phyloP scores from a whole-genome alignment of 2,888 invertebrate species.

The Metacarcinus magister region DNA sequence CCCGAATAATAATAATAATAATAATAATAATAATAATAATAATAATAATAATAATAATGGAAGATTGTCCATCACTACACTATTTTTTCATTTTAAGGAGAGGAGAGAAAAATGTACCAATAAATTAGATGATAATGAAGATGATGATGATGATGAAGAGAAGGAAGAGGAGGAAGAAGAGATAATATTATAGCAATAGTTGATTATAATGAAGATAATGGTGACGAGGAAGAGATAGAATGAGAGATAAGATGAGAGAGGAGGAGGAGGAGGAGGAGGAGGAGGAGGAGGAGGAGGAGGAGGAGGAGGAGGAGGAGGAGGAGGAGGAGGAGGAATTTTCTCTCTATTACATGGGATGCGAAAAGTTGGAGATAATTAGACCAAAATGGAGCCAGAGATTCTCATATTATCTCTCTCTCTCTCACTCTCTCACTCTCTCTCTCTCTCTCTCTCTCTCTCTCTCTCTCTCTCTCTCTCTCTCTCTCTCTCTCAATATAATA shows the following conservation, averaged over 20 bases:
- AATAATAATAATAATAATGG: no score
- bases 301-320: not conserved
- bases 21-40: no score
- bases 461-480: constrained; percentile 26
- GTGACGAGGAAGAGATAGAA: not conserved
- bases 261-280: no score
- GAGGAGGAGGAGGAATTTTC: not conserved
- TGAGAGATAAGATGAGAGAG: not conserved
- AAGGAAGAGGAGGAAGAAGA: no score
- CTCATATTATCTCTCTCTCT: not conserved
- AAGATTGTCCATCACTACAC: no score
- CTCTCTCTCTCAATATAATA: not conserved
- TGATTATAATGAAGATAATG: not conserved
- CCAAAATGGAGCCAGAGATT: not conserved
- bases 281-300: not conserved
- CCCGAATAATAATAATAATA: no score
- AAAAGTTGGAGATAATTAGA: constrained; percentile 10
- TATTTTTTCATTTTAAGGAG: no score
- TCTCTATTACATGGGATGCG: not conserved
- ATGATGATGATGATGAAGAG: no score
- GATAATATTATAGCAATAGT: no score
- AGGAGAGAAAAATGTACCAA: no score
- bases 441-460: not conserved
- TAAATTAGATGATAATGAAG: no score
- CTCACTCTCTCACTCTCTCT: not conserved